phyloP scores from a whole-genome alignment of 2,888 invertebrate species.

The Calameuta pallipes region DNA sequence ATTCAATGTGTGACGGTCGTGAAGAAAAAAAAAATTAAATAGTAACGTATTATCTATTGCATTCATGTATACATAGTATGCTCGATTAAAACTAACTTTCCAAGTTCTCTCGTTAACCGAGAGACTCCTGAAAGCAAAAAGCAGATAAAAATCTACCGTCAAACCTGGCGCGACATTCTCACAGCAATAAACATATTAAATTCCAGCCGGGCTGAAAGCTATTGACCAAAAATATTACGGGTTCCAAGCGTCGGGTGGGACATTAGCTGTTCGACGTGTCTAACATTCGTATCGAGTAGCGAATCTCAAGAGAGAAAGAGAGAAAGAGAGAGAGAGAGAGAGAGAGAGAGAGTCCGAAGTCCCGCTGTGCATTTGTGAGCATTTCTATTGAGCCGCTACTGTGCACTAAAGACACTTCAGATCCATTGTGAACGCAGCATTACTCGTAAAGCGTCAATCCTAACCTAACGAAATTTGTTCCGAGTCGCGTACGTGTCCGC shows the following conservation, averaged over 20 bases:
- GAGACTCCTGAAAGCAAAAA: too few relatives aligned
- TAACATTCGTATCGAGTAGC: slow-evolving; percentile 59
- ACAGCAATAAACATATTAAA: slow-evolving; percentile 63
- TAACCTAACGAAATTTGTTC: slow-evolving; percentile 49
- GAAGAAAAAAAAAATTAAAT: too few relatives aligned
- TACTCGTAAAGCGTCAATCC: slow-evolving; percentile 42
- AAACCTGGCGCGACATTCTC: slow-evolving; percentile 54
- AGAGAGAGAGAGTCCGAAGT: slow-evolving; percentile 40
- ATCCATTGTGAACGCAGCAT: slow-evolving; percentile 45
- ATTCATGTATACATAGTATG: too few relatives aligned
- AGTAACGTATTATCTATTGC: too few relatives aligned
- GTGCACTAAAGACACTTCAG: slow-evolving; percentile 59
- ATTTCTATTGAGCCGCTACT: slow-evolving; percentile 54
- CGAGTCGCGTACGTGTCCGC: neutral
- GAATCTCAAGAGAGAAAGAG: slow-evolving; percentile 49
- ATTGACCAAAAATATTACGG: slow-evolving; percentile 37
- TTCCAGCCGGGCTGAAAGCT: slow-evolving; percentile 36
- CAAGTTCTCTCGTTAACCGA: too few relatives aligned
- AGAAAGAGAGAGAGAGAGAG: slow-evolving; percentile 27
- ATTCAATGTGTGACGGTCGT: too few relatives aligned
- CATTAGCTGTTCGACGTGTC: slow-evolving; percentile 46
- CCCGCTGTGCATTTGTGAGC: slow-evolving; percentile 64
- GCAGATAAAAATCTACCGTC: slow-evolving; percentile 51
- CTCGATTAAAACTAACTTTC: too few relatives aligned
- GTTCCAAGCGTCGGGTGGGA: slow-evolving; percentile 30